phyloP scores from a whole-genome alignment of 2,113 vertebrate genomes.

The Australoheros scitulus region DNA sequence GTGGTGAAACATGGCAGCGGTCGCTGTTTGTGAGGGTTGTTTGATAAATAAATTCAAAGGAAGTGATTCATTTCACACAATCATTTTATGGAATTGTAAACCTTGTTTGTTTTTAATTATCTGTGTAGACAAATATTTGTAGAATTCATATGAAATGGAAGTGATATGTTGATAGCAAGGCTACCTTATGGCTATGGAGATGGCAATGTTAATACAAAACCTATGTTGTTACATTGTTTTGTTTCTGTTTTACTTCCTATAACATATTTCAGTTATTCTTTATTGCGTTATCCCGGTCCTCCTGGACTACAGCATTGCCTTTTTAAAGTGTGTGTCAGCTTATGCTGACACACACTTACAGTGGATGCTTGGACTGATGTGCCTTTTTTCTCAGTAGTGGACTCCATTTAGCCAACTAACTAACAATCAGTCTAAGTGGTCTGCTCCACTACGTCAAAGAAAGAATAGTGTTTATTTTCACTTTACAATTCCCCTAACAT shows the following conservation, averaged over 20 bases:
- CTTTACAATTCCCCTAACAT: not conserved
- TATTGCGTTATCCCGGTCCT: slow-evolving; percentile 5
- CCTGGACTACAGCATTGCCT: not conserved
- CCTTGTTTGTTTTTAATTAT: slow-evolving; percentile 7
- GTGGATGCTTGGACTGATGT: not conserved
- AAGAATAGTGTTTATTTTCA: not conserved
- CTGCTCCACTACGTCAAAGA: slow-evolving; percentile 24
- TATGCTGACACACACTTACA: slow-evolving; percentile 39
- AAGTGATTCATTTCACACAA: slow-evolving; percentile 27
- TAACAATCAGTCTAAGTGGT: slow-evolving; percentile 43
- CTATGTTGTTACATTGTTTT: not conserved
- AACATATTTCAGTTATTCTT: not conserved
- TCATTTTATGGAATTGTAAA: not conserved
- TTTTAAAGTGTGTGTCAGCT: not conserved
- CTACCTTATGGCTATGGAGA: not conserved
- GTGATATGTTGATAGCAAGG: not conserved
- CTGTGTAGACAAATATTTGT: not conserved
- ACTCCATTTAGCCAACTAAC: slow-evolving; percentile 34
- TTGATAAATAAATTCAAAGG: slow-evolving; percentile 33
- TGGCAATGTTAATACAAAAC: not conserved
- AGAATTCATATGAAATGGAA: not conserved
- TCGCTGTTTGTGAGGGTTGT: slow-evolving; percentile 17
- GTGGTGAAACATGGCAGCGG: not conserved
- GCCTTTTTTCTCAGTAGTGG: slow-evolving; percentile 35
- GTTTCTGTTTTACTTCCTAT: slow-evolving; percentile 9